Percentiles rank a stretch among this genome's conserved stretches.
Evolutionary conservation across 2,113 vertebrate species (phyloP).

Genomic region (human (Homo sapiens)): GRCh38 chr1:153730501-153731000

Average conservation of each 20-base stretch:
- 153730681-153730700: conserved; percentile 60
- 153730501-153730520: not conserved
- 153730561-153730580: not conserved
- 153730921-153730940: conserved; percentile 25
- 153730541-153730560: not conserved
- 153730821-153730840: conserved; percentile 52
- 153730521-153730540: not conserved
- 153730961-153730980: not conserved
- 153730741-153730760: not conserved
- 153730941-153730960: conserved; percentile 17
- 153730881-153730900: conserved; percentile 7
- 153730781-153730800: conserved; percentile 12
- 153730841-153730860: not conserved
- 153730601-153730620: not conserved
- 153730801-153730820: conserved; percentile 65
- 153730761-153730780: conserved; percentile 13
- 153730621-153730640: not conserved
- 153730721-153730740: not conserved
- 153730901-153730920: conserved; percentile 3
- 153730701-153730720: conserved; percentile 15
- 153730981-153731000: conserved; percentile 1
- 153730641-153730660: not conserved
- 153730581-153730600: not conserved
- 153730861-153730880: not conserved
- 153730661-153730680: conserved; percentile 43